These are phyloP conservation scores for Circaetus gallicus DNA, from an alignment of 2,113 vertebrate species.

Conservation along the genomic window DNA sequence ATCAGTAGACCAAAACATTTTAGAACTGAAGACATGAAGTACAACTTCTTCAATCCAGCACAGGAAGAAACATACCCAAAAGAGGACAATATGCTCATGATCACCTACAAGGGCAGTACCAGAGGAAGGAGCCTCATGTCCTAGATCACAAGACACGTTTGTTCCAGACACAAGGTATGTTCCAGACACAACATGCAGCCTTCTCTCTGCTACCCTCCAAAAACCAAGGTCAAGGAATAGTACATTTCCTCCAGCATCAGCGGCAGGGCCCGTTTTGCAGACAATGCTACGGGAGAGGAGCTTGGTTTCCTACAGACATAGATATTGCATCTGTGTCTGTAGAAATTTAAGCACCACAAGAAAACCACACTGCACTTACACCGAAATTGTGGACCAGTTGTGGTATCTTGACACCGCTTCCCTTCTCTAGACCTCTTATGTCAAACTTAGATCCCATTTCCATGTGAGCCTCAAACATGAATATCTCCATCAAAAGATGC, in stretches of 20 bases:
- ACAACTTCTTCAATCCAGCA: neutral
- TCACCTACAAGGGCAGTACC: no score
- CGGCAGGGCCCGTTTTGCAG: neutral
- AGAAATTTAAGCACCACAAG: fast-evolving
- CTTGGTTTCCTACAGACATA: neutral
- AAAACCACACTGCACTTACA: neutral
- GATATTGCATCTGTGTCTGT: fast-evolving
- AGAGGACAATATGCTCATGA: fast-evolving
- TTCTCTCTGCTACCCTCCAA: neutral
- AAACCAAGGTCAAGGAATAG: neutral
- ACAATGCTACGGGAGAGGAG: neutral
- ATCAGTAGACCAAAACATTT: neutral
- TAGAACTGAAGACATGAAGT: neutral
- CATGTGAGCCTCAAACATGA: neutral
- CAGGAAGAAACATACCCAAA: neutral
- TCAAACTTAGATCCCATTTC: neutral
- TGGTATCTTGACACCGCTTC: neutral
- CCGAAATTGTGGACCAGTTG: fast-evolving
- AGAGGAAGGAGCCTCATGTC: neutral
- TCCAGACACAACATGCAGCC: no score
- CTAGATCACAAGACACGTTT: neutral
- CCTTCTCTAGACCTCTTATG: neutral
- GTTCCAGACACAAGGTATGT: neutral
- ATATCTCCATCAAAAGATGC: fast-evolving
- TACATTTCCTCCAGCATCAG: neutral